Conservation (phyloP, 2,888 invertebrate genomes). For the Xestoiulus laeticollis region DNA sequence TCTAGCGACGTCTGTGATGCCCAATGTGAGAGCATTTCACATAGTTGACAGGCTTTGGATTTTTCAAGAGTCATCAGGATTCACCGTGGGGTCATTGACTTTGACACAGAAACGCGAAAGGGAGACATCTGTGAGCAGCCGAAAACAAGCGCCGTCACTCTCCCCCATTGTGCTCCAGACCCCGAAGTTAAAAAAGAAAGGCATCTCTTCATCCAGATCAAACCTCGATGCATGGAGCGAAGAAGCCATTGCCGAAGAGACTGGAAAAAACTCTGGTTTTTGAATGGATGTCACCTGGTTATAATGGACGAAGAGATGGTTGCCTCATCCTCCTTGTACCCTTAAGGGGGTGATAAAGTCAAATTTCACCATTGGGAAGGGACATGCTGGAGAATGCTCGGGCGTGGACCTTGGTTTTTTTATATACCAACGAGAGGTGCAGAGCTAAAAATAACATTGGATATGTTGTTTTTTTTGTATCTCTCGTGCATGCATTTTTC, state of each 20-base stretch:
- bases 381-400: background rate
- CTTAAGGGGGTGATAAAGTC: background rate
- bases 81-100: constrained; percentile 17
- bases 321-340: background rate
- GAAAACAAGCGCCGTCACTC: constrained; percentile 16
- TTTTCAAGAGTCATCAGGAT: background rate
- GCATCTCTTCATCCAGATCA: background rate
- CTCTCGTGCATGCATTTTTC: no score
- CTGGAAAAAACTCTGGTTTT: background rate
- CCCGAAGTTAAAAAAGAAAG: background rate
- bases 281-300: background rate
- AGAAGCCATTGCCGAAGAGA: background rate
- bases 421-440: no score
- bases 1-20: background rate
- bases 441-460: no score
- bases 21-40: background rate
- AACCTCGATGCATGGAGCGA: background rate
- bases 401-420: no score
- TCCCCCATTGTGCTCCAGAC: background rate
- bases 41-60: background rate
- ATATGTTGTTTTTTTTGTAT: no score
- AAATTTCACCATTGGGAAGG: background rate
- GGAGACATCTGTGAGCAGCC: background rate
- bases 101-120: background rate
- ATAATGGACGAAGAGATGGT: background rate